phyloP scores from a whole-genome alignment of 2,888 invertebrate species.

The Crematogaster levior region DNA sequence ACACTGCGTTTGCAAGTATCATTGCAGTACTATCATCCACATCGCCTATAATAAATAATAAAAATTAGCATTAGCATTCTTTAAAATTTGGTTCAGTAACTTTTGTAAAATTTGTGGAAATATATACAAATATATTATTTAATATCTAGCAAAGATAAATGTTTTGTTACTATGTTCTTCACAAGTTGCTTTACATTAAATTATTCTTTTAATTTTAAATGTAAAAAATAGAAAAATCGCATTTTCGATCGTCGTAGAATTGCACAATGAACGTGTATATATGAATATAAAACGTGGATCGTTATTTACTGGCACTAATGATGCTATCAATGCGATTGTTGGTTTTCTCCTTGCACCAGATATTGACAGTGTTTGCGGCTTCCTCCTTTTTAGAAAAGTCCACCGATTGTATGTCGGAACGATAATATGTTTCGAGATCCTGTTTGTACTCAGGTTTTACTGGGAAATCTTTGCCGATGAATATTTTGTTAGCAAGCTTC shows the following conservation, averaged over 20 bases:
- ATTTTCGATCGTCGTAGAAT: background rate
- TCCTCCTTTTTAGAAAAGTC: slow-evolving; percentile 87
- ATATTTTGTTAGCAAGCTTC: slow-evolving; percentile 91
- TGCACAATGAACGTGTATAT: background rate
- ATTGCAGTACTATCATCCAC: slow-evolving; percentile 88
- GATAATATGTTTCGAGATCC: slow-evolving; percentile 88
- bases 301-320: slow-evolving; percentile 86
- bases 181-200: background rate
- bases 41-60: slow-evolving; percentile 84
- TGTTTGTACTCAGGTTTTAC: slow-evolving; percentile 87
- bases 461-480: slow-evolving; percentile 87
- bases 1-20: slow-evolving; percentile 94
- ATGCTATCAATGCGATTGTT: slow-evolving; percentile 93
- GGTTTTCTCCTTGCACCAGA: slow-evolving; percentile 93
- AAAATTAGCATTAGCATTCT: background rate
- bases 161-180: background rate
- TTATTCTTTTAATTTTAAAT: background rate
- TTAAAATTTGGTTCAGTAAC: background rate
- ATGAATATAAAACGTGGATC: background rate
- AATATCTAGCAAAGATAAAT: background rate
- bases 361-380: slow-evolving; percentile 89
- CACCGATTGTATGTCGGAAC: slow-evolving; percentile 88
- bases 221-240: background rate
- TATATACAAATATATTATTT: background rate
- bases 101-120: background rate